Conservation (phyloP, 2,888 invertebrate genomes). For the Stegana nigrithorax region DNA sequence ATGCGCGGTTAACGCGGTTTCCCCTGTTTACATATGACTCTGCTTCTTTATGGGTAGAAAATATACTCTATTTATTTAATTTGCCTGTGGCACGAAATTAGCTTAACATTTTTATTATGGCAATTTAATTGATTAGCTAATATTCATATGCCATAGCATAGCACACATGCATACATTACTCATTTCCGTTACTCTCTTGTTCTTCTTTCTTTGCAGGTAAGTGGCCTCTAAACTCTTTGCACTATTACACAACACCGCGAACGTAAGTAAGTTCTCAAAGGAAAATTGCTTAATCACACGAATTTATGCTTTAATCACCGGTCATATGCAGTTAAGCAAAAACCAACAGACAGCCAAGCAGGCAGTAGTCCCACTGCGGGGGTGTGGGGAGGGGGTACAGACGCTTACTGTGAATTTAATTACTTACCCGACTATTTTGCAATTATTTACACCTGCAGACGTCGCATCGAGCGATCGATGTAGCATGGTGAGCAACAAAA, state of each 20-base stretch:
- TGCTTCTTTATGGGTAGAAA: neutral
- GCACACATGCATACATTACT: too few relatives aligned
- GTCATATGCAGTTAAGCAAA: neutral
- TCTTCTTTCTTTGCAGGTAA: slow-evolving; percentile 50
- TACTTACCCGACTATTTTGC: slow-evolving; percentile 59
- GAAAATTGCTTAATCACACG: slow-evolving; percentile 26
- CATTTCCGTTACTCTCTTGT: slow-evolving; percentile 7
- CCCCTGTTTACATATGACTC: neutral
- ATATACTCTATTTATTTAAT: neutral
- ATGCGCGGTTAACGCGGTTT: neutral
- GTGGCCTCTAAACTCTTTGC: slow-evolving; percentile 42
- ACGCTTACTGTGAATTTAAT: slow-evolving; percentile 52
- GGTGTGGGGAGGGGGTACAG: neutral
- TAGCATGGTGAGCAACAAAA: neutral
- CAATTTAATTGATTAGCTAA: too few relatives aligned
- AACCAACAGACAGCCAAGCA: neutral
- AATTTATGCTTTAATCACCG: slow-evolving; percentile 27
- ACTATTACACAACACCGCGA: slow-evolving; percentile 48
- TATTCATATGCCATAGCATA: too few relatives aligned
- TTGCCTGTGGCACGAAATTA: neutral
- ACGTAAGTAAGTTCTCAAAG: neutral
- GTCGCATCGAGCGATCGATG: neutral
- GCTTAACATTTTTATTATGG: neutral
- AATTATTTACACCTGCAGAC: slow-evolving; percentile 61
- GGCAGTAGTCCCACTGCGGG: too few relatives aligned